phyloP scores from a whole-genome alignment of 2,113 vertebrate species.

The Ariopsis seemanni region DNA sequence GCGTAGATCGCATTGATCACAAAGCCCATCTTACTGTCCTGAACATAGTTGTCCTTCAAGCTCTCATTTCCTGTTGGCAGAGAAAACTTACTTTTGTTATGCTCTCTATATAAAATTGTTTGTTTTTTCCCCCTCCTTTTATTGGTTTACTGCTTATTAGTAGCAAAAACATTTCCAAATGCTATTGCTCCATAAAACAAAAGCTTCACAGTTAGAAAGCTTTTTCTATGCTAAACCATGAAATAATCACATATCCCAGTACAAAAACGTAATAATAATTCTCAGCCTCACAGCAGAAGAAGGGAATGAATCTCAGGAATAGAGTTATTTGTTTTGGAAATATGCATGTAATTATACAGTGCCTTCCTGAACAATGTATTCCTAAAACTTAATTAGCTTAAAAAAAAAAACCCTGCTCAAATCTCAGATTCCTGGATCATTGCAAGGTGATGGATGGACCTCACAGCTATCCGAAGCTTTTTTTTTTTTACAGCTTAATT shows the following conservation, averaged over 20 bases:
- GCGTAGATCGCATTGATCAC: slow-evolving; percentile 99
- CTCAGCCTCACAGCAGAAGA: not conserved
- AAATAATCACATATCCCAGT: slow-evolving; percentile 15
- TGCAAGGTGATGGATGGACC: not conserved
- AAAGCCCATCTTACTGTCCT: slow-evolving; percentile 99
- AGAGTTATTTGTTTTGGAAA: not conserved
- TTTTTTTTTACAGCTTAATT: not conserved
- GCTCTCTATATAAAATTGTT: not conserved
- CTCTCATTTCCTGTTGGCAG: slow-evolving; percentile 84
- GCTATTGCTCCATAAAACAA: not conserved
- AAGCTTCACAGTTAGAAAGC: not conserved
- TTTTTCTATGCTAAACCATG: not conserved
- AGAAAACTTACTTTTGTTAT: not conserved
- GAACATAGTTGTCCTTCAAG: slow-evolving; percentile 93
- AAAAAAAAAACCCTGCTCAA: not conserved
- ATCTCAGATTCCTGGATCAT: not conserved
- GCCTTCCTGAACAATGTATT: not conserved
- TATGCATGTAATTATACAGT: not conserved
- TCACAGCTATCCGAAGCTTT: not conserved
- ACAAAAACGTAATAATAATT: slow-evolving; percentile 7
- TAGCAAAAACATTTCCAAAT: not conserved
- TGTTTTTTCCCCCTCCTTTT: not conserved
- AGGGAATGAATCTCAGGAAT: slow-evolving; percentile 3
- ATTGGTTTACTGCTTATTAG: not conserved
- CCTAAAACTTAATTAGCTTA: not conserved